Evolutionary conservation across 2,113 vertebrate genomes (phyloP).

Genomic region (Corythaeola cristata): DNA sequence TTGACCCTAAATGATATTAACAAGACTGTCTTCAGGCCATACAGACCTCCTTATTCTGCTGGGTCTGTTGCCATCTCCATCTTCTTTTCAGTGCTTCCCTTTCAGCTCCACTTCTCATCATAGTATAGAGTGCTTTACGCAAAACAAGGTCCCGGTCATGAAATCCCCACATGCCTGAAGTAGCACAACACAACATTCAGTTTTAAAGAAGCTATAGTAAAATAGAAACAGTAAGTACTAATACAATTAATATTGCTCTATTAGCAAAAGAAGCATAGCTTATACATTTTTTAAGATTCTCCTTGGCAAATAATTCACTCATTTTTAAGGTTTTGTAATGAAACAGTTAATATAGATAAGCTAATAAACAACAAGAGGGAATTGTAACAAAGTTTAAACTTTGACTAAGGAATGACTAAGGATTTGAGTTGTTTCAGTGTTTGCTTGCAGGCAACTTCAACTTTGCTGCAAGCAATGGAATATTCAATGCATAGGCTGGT

Average conservation of each 20-base stretch:
- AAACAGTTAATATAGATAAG: neutral
- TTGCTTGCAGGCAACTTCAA: neutral
- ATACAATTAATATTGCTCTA: neutral
- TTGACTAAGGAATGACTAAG: neutral
- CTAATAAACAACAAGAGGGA: neutral
- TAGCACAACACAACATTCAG: neutral
- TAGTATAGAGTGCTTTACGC: conserved; percentile 94
- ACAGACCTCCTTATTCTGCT: conserved; percentile 98
- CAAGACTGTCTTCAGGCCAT: neutral
- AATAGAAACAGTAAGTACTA: neutral
- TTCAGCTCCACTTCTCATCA: conserved; percentile 97
- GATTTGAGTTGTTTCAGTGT: neutral
- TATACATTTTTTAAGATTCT: neutral
- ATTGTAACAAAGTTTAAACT: neutral
- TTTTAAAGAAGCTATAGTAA: neutral
- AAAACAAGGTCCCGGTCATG: conserved; percentile 96
- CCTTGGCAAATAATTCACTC: neutral
- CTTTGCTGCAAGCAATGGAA: neutral
- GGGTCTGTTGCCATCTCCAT: conserved; percentile 98
- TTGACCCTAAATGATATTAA: neutral
- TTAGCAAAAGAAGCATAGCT: neutral
- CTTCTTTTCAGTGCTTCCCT: conserved; percentile 92
- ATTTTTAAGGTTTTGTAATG: neutral
- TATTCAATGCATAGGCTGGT: neutral
- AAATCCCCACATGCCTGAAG: conserved; percentile 97